phyloP scores from a whole-genome alignment of 2,113 vertebrate genomes.

The Macrotus californicus region DNA sequence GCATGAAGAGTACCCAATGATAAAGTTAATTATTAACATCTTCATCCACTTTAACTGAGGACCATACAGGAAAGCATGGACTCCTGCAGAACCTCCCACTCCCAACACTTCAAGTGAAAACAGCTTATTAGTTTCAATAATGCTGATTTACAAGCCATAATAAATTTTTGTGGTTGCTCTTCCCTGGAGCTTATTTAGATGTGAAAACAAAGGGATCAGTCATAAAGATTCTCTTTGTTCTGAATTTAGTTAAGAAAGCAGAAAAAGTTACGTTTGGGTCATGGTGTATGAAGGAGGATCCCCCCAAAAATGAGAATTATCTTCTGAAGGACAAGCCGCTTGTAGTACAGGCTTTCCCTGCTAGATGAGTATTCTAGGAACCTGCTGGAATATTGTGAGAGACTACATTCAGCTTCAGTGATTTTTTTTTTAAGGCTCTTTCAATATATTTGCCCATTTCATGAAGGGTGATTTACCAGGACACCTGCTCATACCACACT shows the following conservation, averaged over 20 bases:
- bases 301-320: too few relatives aligned
- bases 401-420: too few relatives aligned
- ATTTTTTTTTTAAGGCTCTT: too few relatives aligned
- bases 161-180: conserved; percentile 23
- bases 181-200: conserved; percentile 19
- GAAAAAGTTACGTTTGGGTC: neutral
- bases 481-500: too few relatives aligned
- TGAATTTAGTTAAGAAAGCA: conserved; percentile 24
- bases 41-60: conserved; percentile 29
- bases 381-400: too few relatives aligned
- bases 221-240: conserved; percentile 51
- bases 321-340: too few relatives aligned
- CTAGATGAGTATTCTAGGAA: too few relatives aligned
- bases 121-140: conserved; percentile 33
- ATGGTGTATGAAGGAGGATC: neutral
- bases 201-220: conserved; percentile 36
- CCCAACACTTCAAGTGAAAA: neutral
- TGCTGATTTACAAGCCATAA: conserved; percentile 45
- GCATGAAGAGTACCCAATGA: neutral
- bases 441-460: too few relatives aligned
- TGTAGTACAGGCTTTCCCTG: too few relatives aligned
- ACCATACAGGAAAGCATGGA: neutral
- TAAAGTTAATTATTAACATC: conserved; percentile 37
- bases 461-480: too few relatives aligned
- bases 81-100: neutral